Evolutionary conservation across 2,888 invertebrate genomes (phyloP), one percentile per base, ranked within the genome.

Genomic region (Acanthosoma haemorrhoidale): DNA sequence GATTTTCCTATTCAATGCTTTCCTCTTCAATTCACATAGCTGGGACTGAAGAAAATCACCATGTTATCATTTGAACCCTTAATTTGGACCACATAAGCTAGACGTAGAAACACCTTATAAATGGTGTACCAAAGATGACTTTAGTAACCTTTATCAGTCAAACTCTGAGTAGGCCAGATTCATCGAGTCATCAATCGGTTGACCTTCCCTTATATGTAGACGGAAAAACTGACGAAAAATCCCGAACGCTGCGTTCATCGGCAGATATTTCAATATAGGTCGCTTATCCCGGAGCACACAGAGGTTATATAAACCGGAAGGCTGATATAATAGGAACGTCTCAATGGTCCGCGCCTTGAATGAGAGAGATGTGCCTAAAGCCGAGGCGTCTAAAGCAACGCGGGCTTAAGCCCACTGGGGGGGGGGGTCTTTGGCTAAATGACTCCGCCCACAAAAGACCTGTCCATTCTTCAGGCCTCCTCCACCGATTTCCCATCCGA

Each of bases 371-470:
- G 61, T 61, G 61, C 38, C 61, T 21, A 61, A 61, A 61, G 59
- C 59, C 34, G 29, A 31, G 41, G 41, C 16, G n/a, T 4, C 38
- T 38, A 18, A 32, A 15, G 61, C 61, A 36, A 61, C 18, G 21
- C 15, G 21, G 38, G 21, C n/a, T 61, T 31, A 61, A 21, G 18
- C 60, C 31, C 21, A n/a, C n/a, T n/a, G n/a, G n/a, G n/a, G n/a
- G n/a, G n/a, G n/a, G n/a, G n/a, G 61, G 34, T 34, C 61, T 21
- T n/a, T 61, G 61, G 36, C 61, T 61, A 61, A 61, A 61, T 61
- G 61, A 61, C 61, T 61, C 61, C 61, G 38, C 61, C 61, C 61
- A 61, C 61, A 61, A 61, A 59, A 61, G 61, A 61, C 61, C 61
- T 61, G 36, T 4, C 61, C 13, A 61, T 61, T 61, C 61, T 61